Percentiles rank a stretch among this genome's conserved stretches.
Evolutionary conservation across 2,888 invertebrate genomes (phyloP).

Genomic region (Rhimphoctona megacephalus): DNA sequence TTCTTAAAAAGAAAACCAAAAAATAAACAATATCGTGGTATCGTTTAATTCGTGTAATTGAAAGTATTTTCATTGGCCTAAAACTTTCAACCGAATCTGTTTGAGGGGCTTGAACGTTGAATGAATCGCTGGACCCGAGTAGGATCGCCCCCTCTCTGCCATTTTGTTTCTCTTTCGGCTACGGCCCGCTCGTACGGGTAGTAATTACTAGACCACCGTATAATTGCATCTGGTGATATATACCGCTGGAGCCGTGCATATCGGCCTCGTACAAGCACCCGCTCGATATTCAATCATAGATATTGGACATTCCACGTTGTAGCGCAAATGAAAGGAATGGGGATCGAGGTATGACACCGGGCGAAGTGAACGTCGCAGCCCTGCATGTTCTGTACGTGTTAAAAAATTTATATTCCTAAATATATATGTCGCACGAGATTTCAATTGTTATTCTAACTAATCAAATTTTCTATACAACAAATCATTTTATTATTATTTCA

Average conservation of each 20-base stretch:
- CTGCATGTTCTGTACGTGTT: background rate
- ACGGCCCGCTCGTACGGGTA: slow-evolving; percentile 21
- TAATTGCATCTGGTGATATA: slow-evolving; percentile 71
- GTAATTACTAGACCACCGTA: slow-evolving; percentile 75
- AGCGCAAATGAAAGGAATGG: slow-evolving; percentile 10
- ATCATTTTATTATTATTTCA: slow-evolving; percentile 11
- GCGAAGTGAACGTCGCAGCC: background rate
- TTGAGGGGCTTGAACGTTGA: slow-evolving; percentile 24
- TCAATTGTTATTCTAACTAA: background rate
- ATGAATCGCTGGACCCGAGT: background rate
- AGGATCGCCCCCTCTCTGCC: background rate
- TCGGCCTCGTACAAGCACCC: slow-evolving; percentile 54
- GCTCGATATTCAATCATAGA: slow-evolving; percentile 74
- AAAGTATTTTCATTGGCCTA: slow-evolving; percentile 16
- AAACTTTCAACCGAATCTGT: slow-evolving; percentile 22
- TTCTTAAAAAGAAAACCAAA: background rate
- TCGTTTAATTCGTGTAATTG: background rate
- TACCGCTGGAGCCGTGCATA: slow-evolving; percentile 53
- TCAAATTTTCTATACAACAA: background rate
- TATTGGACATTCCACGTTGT: slow-evolving; percentile 70
- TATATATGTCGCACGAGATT: background rate
- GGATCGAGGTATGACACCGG: slow-evolving; percentile 32
- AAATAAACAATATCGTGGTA: background rate
- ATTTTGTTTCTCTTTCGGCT: background rate
- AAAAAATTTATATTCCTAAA: slow-evolving; percentile 1